Percentiles rank a stretch among this genome's conserved stretches.
These are phyloP conservation scores for Glossophaga mutica DNA, from an alignment of 2,797 vertebrate species.

Conservation along the genomic window DNA sequence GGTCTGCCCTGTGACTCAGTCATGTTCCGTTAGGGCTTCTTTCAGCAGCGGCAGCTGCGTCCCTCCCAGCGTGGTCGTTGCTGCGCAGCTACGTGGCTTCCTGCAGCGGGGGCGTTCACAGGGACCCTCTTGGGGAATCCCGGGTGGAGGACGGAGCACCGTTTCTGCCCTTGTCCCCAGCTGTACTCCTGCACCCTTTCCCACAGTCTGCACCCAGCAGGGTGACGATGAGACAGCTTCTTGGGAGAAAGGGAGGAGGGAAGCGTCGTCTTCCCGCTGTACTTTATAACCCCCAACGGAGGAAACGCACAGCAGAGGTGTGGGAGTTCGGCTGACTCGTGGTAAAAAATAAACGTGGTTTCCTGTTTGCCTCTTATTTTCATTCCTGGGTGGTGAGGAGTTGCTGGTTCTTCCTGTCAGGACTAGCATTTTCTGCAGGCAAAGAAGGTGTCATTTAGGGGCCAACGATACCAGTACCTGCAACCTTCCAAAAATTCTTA, in stretches of 20 bases:
- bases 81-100: neutral
- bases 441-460: conserved; percentile 27
- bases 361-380: conserved; percentile 62
- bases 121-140: neutral
- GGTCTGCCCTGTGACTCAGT: neutral
- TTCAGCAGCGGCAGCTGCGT: no score
- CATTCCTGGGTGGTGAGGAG: conserved; percentile 15
- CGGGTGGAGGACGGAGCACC: neutral
- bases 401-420: conserved; percentile 34
- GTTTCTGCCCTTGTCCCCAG: fast-evolving
- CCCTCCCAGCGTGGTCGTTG: neutral
- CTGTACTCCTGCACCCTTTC: neutral
- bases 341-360: conserved; percentile 67
- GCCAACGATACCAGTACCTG: neutral
- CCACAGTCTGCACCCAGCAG: neutral
- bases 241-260: neutral
- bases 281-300: neutral
- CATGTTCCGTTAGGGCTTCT: neutral
- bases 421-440: neutral
- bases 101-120: neutral
- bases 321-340: conserved; percentile 51
- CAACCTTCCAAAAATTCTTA: conserved; percentile 3
- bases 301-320: neutral
- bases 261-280: neutral
- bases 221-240: neutral